Base-by-base conservation (phyloP, 2,888 invertebrate genomes). In the Brenthis ino region DNA sequence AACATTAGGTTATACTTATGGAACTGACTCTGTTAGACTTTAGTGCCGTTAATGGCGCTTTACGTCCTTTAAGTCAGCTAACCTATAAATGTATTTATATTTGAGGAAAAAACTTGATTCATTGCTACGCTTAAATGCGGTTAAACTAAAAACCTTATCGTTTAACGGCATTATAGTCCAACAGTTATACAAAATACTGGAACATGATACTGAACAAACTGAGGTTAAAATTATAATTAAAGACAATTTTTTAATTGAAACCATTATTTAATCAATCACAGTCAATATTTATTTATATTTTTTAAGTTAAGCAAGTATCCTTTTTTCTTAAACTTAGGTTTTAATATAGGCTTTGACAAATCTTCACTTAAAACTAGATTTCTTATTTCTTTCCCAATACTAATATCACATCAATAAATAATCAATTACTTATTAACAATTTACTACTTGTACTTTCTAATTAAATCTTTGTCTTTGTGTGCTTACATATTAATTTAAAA, bases 141-240 rank as follows among this genome's bases (percentile, higher is more conserved):
- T 65, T 58, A 68, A 54, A 57, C 58, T 33, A 43, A 60, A 60
- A 69, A 69, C 57, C 61, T 54, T 57, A 33, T 58, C n/a, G 54
- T 20, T 61, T 64, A 68, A 64, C 63, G 64, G 68, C 68, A 51
- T 64, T 68, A 63, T 68, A 64, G 68, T 47, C 37, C n/a, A 63
- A 8, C 33, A 50, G 16, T 11, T n/a, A 37, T 57, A 60, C 55
- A 47, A 64, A 13, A 50, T 14, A 20, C 37, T 24, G n/a, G 51
- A 68, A 57, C 50, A 14, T 24, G n/a, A 50, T 50, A 50, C n/a
- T 50, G 14, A 14, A 50, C 50, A 13, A n/a, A 24, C 16, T 28
- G 14, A 20, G 56, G 48, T 55, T 16, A 50, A 67, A 48, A 12
- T 33, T 55, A 53, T 37, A 51, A 61, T 37, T 37, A 67, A 67